Conservation (phyloP, 2,113 vertebrate genomes). For the Grantiella picta region DNA sequence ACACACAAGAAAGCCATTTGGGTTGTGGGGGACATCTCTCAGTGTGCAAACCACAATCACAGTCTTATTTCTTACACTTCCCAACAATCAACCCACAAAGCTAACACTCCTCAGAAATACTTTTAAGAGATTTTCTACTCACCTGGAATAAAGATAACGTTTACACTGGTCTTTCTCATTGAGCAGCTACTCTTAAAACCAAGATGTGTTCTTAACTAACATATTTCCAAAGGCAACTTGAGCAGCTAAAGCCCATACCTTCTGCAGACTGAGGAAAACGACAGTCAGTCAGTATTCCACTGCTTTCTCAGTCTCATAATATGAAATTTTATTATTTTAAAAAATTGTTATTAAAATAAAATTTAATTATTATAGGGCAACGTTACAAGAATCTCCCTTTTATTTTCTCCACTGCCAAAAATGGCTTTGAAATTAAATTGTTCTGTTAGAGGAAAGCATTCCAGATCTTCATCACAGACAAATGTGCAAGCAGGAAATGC, state of each 20-base stretch:
- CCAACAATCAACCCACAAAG: neutral
- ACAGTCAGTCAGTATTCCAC: neutral
- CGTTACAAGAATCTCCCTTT: neutral
- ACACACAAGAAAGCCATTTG: neutral
- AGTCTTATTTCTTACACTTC: constrained; percentile 11
- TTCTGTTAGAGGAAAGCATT: neutral
- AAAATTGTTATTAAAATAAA: neutral
- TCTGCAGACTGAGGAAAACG: neutral
- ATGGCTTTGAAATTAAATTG: neutral
- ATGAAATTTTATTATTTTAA: neutral
- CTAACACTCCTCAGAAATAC: neutral
- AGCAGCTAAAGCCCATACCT: neutral
- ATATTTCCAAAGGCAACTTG: neutral
- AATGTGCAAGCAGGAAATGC: rapidly evolving
- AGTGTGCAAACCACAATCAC: constrained; percentile 6
- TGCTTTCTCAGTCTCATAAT: neutral
- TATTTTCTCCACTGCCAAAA: neutral
- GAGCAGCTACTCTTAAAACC: constrained; percentile 15
- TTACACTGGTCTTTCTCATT: neutral
- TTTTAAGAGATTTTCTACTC: constrained; percentile 9
- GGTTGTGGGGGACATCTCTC: constrained; percentile 7
- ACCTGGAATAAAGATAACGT: constrained; percentile 35
- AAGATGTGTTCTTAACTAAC: neutral
- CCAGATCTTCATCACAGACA: neutral
- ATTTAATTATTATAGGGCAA: neutral